Conservation (phyloP, 2,113 vertebrate genomes). For the Spilogale gracilis region DNA sequence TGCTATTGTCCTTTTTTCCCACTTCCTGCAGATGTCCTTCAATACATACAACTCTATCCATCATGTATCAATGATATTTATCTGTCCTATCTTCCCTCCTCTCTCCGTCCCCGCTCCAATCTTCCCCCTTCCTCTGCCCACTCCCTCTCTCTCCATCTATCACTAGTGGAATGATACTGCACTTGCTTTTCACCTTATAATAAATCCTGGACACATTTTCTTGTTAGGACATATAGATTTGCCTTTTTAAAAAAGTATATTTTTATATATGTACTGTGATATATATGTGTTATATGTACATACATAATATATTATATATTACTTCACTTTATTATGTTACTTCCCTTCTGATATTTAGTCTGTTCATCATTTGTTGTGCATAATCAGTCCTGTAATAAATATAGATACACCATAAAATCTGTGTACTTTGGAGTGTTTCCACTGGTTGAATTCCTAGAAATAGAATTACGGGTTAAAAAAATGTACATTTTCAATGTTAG, state of each 20-base stretch:
- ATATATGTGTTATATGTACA: background rate
- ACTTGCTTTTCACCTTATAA: background rate
- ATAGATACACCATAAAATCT: background rate
- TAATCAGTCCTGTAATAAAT: background rate
- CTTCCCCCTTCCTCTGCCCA: too few relatives aligned
- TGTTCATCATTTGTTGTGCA: background rate
- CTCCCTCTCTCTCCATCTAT: background rate
- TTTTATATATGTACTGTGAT: background rate
- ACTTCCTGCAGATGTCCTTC: background rate
- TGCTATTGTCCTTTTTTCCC: background rate
- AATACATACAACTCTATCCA: background rate
- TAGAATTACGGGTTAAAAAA: background rate
- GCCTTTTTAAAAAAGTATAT: background rate
- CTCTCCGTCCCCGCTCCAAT: background rate
- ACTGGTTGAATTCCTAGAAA: background rate
- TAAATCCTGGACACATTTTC: background rate
- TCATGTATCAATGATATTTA: rapidly evolving
- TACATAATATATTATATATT: background rate
- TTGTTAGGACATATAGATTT: background rate
- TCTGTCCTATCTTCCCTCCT: too few relatives aligned
- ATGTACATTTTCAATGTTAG: background rate
- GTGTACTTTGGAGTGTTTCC: background rate
- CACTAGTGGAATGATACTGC: background rate
- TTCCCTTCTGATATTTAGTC: background rate
- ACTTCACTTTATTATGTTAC: background rate